Evolutionary conservation across 2,888 invertebrate genomes (phyloP).

Genomic region (Strigamia maritima): DNA sequence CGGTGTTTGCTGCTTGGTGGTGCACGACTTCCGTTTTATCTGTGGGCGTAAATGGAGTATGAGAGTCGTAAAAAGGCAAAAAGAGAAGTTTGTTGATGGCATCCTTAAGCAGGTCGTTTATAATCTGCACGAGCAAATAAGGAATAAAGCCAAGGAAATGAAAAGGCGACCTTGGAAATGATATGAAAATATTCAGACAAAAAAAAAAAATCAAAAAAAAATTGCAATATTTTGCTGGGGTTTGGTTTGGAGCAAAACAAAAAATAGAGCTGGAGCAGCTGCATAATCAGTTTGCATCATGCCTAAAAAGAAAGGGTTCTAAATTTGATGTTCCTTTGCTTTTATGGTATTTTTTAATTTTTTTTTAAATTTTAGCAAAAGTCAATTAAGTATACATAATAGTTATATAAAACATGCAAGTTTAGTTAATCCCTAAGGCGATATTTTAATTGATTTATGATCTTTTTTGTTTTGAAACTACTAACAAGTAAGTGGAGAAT

Average conservation of each 20-base stretch:
- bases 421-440: no score
- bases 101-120: slow-evolving; percentile 9
- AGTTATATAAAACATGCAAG: no score
- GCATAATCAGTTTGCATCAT: not conserved
- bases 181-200: slow-evolving; percentile 7
- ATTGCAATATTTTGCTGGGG: not conserved
- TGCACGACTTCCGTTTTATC: slow-evolving; percentile 6
- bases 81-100: slow-evolving; percentile 14
- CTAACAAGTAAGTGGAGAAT: no score
- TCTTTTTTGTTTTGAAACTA: no score
- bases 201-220: not conserved
- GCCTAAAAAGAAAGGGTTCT: not conserved
- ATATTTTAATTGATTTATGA: no score
- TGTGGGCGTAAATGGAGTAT: not conserved
- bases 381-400: no score
- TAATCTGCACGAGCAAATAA: not conserved
- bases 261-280: not conserved
- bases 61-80: slow-evolving; percentile 2
- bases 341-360: not conserved
- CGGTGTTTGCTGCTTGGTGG: slow-evolving; percentile 12
- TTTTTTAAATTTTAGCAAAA: no score
- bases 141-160: not conserved
- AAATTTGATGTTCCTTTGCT: not conserved
- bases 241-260: not conserved
- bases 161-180: not conserved